Conservation (phyloP, 37 sponge, comb jelly and placozoan genomes). For the Cliona cf. orientalis region DNA sequence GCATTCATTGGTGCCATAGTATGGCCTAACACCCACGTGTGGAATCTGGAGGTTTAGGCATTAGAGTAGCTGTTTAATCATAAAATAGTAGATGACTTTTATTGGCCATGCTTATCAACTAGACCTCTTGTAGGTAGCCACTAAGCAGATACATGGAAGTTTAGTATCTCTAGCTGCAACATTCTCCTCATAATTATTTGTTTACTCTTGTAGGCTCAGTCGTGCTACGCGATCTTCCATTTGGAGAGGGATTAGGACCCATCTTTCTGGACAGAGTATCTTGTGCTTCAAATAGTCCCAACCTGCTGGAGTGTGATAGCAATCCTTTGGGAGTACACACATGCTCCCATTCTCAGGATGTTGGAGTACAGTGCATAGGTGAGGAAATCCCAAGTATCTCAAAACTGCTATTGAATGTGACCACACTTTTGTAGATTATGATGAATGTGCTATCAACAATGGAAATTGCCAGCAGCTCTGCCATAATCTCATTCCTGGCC, state of each 20-base stretch:
- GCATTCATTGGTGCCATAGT: no score
- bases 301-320: slow-evolving; percentile 21
- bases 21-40: no score
- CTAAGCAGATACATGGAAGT: no score
- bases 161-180: no score
- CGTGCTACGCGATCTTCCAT: neutral
- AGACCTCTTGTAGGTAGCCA: no score
- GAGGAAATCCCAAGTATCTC: neutral
- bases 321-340: slow-evolving; percentile 14
- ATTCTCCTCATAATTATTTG: no score
- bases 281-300: slow-evolving; percentile 4
- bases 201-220: slow-evolving; percentile 17
- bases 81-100: no score
- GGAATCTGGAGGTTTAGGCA: no score
- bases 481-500: slow-evolving; percentile 46
- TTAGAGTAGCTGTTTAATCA: no score
- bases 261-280: slow-evolving; percentile 28
- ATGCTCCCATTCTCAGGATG: slow-evolving; percentile 64
- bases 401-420: neutral
- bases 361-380: slow-evolving; percentile 60
- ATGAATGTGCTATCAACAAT: slow-evolving; percentile 62
- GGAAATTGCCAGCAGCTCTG: slow-evolving; percentile 50
- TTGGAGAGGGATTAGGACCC: slow-evolving; percentile 35
- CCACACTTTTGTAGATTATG: slow-evolving; percentile 36
- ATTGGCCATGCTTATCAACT: no score